Conservation (phyloP, 1,140 invertebrate genomes). For the Melitaea cinxia region DNA sequence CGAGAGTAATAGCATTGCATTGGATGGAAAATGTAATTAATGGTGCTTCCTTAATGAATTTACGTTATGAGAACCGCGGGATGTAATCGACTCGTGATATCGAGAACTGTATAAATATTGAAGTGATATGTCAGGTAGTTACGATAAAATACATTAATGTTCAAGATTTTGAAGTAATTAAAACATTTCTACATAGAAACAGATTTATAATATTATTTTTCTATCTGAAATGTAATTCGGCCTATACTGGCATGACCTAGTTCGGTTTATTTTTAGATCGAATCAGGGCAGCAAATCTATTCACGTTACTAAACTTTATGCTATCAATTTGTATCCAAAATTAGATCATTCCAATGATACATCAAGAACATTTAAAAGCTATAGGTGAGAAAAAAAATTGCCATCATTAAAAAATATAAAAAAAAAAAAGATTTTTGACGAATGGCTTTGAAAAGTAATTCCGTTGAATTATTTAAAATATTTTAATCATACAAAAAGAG, state of each 20-base stretch:
- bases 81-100: conserved; percentile 42
- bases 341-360: neutral
- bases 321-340: neutral
- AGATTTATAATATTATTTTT: too few species aligned
- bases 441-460: neutral
- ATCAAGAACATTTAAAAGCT: too few species aligned
- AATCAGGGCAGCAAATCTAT: neutral
- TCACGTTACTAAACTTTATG: too few species aligned
- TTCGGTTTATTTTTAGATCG: neutral
- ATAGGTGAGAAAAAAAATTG: too few species aligned
- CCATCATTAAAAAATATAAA: too few species aligned
- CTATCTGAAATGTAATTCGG: too few species aligned
- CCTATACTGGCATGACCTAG: neutral
- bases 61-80: conserved; percentile 65
- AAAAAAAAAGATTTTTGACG: neutral
- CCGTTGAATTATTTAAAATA: neutral
- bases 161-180: neutral
- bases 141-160: neutral
- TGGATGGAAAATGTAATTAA: conserved; percentile 72
- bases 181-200: too few species aligned
- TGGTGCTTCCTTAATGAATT: conserved; percentile 76
- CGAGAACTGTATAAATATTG: conserved; percentile 10
- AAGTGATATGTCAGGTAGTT: neutral
- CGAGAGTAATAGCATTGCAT: conserved; percentile 74
- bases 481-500: conserved; percentile 7